phyloP scores from a whole-genome alignment of 1,140 invertebrate species.

The Papilio dardanus region DNA sequence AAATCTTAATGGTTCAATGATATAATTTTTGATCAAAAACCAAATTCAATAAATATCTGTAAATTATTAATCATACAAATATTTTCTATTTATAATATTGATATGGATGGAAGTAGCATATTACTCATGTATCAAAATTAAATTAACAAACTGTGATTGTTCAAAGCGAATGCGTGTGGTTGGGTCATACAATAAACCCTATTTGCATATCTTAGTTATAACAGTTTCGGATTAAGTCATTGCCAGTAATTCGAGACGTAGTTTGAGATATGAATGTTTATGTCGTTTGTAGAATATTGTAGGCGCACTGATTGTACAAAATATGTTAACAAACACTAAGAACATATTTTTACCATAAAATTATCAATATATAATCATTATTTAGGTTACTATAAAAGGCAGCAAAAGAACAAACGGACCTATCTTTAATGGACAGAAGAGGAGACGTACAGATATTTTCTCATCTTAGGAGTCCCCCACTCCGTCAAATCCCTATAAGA shows the following conservation, averaged over 20 bases:
- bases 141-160: slow-evolving; percentile 22
- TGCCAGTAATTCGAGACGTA: slow-evolving; percentile 43
- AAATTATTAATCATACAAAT: background rate
- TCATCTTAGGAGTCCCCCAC: too few relatives aligned
- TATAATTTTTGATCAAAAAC: background rate
- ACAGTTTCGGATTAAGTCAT: slow-evolving; percentile 46
- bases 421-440: too few relatives aligned
- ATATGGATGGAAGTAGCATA: background rate
- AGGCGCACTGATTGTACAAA: background rate
- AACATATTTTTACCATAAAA: background rate
- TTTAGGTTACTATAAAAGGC: background rate
- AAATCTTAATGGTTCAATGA: too few relatives aligned
- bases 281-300: background rate
- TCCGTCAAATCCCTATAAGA: too few relatives aligned
- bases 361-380: background rate
- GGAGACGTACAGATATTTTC: too few relatives aligned
- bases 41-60: background rate
- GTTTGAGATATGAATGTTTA: slow-evolving; percentile 37
- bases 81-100: background rate
- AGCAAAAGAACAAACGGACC: too few relatives aligned
- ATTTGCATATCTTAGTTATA: slow-evolving; percentile 55
- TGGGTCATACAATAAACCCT: slow-evolving; percentile 48
- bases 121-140: background rate
- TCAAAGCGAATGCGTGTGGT: slow-evolving; percentile 39
- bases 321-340: background rate